Evolutionary conservation across 2,797 vertebrate genomes (phyloP), one percentile per base, ranked within the genome.

Genomic region (Margarornis squamiger): DNA sequence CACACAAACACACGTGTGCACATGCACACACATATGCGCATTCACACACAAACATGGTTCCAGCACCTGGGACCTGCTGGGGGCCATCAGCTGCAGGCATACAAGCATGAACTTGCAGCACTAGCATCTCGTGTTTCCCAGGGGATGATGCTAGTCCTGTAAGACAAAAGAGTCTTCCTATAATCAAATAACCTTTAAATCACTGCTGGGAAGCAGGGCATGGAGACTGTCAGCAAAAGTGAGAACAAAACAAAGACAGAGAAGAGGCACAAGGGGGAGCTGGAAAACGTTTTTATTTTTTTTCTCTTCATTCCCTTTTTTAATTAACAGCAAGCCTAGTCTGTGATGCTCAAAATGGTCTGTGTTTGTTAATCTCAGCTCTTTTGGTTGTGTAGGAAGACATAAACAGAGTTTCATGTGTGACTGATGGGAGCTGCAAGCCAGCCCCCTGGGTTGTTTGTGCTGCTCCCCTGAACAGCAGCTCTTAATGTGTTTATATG

Each of bases 331-430:
- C 26, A 85, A 68, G n/a, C 39, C 58, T 92, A 38, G 26, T 29
- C 41, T 68, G 49, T 43, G 67, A 46, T 82, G 66, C 48, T 91
- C 19, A 15, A 86, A 88, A 66, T 18, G 27, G 51, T 66, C 58
- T 39, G 39, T 70, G 48, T 86, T 80, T 83, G 65, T 71, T 88
- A 88, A 90, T 59, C 62, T 63, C 72, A 41, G 86, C 79, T 94
- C 48, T 41, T 83, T 86, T 93, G 32, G 32, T 65, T 90, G 71
- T 55, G 63, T 73, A 86, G 88, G 65, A 90, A 90, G 75, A 67
- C 18, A 55, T 22, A 81, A 89, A 75, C 48, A 86, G 70, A 74
- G 14, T 24, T 90, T 59, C 1, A 1, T 12, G 62, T 73, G 52
- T 34, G 52, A 71, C 55, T 67, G 75, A 59, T 34, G 1, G 3